phyloP scores from a whole-genome alignment of 2,797 vertebrate genomes.

The Sebastes minor region DNA sequence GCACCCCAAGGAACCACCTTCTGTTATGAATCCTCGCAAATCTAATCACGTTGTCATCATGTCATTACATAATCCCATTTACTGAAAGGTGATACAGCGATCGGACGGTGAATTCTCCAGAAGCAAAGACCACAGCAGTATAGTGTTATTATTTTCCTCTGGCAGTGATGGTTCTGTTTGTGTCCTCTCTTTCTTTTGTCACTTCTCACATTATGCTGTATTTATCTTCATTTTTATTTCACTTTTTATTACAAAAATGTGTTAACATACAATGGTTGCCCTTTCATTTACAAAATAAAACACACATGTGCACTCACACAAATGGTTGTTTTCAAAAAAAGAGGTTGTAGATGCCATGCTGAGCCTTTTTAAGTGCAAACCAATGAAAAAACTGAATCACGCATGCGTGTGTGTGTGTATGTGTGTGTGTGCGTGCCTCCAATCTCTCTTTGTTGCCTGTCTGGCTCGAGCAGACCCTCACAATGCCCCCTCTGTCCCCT shows the following conservation, averaged over 20 bases:
- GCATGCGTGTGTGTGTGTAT: constrained; percentile 8
- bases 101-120: constrained; percentile 2
- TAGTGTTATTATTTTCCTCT: background rate
- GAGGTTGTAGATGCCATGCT: constrained; percentile 6
- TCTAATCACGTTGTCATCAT: constrained; percentile 49
- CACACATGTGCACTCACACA: background rate
- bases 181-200: background rate
- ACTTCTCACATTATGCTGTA: background rate
- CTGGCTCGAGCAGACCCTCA: constrained; percentile 56
- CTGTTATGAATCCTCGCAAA: constrained; percentile 50
- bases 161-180: background rate
- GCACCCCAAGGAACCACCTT: background rate
- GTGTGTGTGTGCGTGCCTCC: constrained; percentile 3
- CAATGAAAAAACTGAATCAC: constrained; percentile 44
- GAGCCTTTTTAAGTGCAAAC: constrained; percentile 37
- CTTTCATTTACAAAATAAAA: background rate
- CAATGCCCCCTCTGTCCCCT: constrained; percentile 72
- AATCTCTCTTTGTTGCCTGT: constrained; percentile 65
- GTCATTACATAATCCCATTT: constrained; percentile 39
- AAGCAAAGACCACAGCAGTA: background rate
- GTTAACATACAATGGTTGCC: background rate
- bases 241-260: background rate
- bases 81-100: constrained; percentile 24
- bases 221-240: background rate
- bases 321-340: background rate